These are phyloP conservation scores for Hybos culiciformis DNA, from an alignment of 2,888 invertebrate genomes.

Conservation along the genomic window DNA sequence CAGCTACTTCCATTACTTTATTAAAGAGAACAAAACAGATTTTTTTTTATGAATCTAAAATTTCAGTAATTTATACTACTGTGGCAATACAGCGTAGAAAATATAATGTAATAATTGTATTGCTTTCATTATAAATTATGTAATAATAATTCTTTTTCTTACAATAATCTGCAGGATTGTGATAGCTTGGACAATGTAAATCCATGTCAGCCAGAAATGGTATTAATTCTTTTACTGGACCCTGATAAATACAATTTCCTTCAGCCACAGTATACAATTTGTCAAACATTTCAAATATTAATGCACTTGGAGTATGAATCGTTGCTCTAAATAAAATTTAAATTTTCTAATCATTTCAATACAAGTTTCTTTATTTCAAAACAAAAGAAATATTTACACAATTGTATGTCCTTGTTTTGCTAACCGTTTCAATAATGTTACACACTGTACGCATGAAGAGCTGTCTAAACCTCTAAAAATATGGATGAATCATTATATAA, in stretches of 20 bases:
- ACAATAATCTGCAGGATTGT: slow-evolving; percentile 94
- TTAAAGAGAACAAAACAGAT: neutral
- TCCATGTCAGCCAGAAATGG: slow-evolving; percentile 64
- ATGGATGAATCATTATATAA: too few species aligned
- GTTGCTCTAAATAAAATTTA: too few species aligned
- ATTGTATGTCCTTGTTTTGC: slow-evolving; percentile 78
- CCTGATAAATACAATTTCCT: slow-evolving; percentile 76
- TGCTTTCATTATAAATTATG: slow-evolving; percentile 3
- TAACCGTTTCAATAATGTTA: slow-evolving; percentile 62
- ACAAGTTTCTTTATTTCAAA: too few species aligned
- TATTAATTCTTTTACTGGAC: slow-evolving; percentile 55
- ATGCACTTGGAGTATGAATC: slow-evolving; percentile 87
- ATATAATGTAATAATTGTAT: neutral
- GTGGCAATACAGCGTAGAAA: too few species aligned
- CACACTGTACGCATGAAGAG: slow-evolving; percentile 71
- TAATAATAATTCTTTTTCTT: slow-evolving; percentile 35
- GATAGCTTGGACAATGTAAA: slow-evolving; percentile 76
- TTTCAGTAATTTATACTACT: too few species aligned
- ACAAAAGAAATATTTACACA: too few species aligned
- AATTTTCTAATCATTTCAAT: too few species aligned
- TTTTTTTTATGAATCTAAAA: neutral
- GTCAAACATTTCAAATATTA: slow-evolving; percentile 87
- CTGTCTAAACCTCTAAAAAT: slow-evolving; percentile 70
- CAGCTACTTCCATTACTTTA: slow-evolving; percentile 79
- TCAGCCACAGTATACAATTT: slow-evolving; percentile 70